Percentiles rank a stretch among this genome's conserved stretches.
These are phyloP conservation scores for Itoplectis maculator DNA, from an alignment of 2,888 invertebrate species.

Conservation along the genomic window DNA sequence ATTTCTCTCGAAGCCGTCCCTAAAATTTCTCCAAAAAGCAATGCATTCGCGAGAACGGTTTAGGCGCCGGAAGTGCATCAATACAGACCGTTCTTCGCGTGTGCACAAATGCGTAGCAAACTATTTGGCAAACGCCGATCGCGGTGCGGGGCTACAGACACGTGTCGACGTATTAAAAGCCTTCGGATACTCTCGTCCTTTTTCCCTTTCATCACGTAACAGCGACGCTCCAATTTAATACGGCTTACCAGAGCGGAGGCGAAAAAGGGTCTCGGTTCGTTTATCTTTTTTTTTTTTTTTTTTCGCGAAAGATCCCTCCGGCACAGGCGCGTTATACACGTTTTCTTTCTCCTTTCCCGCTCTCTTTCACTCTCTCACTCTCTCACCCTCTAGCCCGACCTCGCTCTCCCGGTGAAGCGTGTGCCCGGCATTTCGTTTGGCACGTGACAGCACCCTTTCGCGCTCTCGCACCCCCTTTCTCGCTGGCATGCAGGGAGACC, in stretches of 20 bases:
- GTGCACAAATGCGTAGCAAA: constrained; percentile 3
- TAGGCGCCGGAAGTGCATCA: neutral
- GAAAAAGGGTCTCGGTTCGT: constrained; percentile 63
- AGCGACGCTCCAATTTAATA: constrained; percentile 66
- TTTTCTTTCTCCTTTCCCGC: constrained; percentile 37
- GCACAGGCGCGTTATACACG: constrained; percentile 53
- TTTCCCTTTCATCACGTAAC: constrained; percentile 65
- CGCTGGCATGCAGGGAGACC: constrained; percentile 25
- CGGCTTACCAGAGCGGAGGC: constrained; percentile 65
- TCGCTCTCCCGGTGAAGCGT: constrained; percentile 65
- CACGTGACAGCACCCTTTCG: constrained; percentile 77
- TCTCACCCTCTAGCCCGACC: constrained; percentile 27
- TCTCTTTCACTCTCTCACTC: neutral
- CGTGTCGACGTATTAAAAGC: constrained; percentile 62
- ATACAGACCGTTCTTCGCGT: neutral
- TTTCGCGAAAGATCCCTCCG: constrained; percentile 64
- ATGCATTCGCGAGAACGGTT: neutral
- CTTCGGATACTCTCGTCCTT: constrained; percentile 39
- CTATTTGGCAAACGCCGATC: constrained; percentile 57
- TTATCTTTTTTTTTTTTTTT: constrained; percentile 49
- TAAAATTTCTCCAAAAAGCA: neutral
- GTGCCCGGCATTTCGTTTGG: constrained; percentile 76
- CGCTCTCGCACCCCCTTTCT: constrained; percentile 45
- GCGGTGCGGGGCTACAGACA: constrained; percentile 42
- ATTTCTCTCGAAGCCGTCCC: no score